A percentile compares a stretch with the other conserved stretches of the same genome.
phyloP scores from a whole-genome alignment of 2,888 invertebrate genomes.

The Halictus ligatus region DNA sequence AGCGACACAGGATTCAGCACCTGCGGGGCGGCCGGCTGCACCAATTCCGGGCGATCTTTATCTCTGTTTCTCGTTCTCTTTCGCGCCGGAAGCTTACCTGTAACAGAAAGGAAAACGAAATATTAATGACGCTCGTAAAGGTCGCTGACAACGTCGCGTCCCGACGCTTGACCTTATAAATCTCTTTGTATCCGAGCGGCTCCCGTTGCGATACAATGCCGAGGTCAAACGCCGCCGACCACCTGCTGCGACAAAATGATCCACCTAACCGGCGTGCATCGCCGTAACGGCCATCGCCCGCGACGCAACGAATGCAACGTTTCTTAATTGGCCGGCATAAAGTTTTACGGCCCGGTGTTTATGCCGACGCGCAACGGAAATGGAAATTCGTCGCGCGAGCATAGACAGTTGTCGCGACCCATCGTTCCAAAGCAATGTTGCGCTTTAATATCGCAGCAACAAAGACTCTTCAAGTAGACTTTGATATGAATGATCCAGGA shows the following conservation, averaged over 20 bases:
- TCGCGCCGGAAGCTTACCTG: conserved; percentile 63
- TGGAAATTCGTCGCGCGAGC: conserved; percentile 12
- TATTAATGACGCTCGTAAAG: conserved; percentile 69
- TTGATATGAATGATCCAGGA: no score
- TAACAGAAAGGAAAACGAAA: conserved; percentile 65
- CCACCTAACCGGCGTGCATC: conserved; percentile 19
- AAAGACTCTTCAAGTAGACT: not conserved
- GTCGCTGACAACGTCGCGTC: conserved; percentile 58
- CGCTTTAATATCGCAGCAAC: not conserved
- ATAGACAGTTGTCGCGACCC: not conserved
- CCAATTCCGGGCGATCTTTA: conserved; percentile 25
- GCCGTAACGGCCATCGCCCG: conserved; percentile 24
- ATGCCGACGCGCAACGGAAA: conserved; percentile 22
- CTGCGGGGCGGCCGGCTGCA: conserved; percentile 20
- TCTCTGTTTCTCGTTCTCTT: conserved; percentile 28
- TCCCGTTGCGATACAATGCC: conserved; percentile 37
- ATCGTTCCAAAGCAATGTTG: not conserved
- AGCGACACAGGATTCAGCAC: conserved; percentile 37
- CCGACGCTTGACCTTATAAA: conserved; percentile 65
- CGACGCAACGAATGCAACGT: conserved; percentile 36
- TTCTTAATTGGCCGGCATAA: conserved; percentile 45
- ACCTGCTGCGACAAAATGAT: conserved; percentile 37
- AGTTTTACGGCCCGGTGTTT: conserved; percentile 37
- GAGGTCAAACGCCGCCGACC: conserved; percentile 56
- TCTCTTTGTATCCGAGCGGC: conserved; percentile 43